Conservation (phyloP, 2,888 invertebrate genomes). For the Cantharis flavilabris region DNA sequence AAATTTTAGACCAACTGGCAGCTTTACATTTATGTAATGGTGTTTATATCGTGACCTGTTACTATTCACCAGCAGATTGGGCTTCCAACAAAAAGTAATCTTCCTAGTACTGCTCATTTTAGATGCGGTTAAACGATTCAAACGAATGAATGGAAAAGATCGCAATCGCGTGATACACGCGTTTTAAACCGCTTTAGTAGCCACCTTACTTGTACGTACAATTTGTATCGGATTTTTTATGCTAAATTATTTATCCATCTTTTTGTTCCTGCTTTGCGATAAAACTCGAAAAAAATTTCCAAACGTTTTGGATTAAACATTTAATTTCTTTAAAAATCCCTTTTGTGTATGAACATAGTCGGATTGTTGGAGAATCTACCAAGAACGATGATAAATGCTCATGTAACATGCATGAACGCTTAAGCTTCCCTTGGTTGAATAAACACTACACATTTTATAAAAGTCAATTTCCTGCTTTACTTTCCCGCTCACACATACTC, state of each 20-base stretch:
- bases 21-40: slow-evolving; percentile 19
- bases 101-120: slow-evolving; percentile 43
- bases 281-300: not conserved
- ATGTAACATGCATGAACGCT: slow-evolving; percentile 41
- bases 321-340: not conserved
- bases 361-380: slow-evolving; percentile 18
- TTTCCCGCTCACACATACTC: slow-evolving; percentile 20
- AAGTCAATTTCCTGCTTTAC: slow-evolving; percentile 48
- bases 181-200: slow-evolving; percentile 24
- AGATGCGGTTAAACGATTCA: slow-evolving; percentile 45
- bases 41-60: slow-evolving; percentile 34
- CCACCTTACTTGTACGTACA: slow-evolving; percentile 6
- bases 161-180: slow-evolving; percentile 43
- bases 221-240: slow-evolving; percentile 14
- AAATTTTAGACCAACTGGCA: slow-evolving; percentile 1
- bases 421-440: slow-evolving; percentile 44
- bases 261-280: not conserved
- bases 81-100: slow-evolving; percentile 38
- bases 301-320: not conserved
- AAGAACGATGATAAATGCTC: slow-evolving; percentile 28
- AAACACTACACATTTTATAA: slow-evolving; percentile 49
- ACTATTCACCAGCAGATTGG: slow-evolving; percentile 33
- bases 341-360: not conserved
- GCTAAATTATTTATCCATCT: not conserved
- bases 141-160: slow-evolving; percentile 44